Evolutionary conservation across 2,113 vertebrate genomes (phyloP).

Genomic region (Dendrocopos noguchii): DNA sequence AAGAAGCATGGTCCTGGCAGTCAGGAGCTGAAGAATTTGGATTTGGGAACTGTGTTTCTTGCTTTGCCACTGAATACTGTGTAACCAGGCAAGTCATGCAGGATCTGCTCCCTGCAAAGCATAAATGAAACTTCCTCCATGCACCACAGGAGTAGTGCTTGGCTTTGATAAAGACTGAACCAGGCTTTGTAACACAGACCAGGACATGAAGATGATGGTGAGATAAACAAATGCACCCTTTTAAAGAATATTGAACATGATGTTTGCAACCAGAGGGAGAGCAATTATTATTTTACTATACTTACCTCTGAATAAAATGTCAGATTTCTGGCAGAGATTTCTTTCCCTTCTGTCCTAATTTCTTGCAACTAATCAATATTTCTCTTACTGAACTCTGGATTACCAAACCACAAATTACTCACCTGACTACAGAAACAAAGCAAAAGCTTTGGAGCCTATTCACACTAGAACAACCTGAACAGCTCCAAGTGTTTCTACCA

Average conservation of each 20-base stretch:
- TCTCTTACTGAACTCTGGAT: background rate
- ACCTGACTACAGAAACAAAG: background rate
- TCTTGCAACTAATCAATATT: background rate
- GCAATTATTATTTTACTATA: background rate
- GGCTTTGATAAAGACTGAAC: background rate
- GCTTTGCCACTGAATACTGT: background rate
- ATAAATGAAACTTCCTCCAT: background rate
- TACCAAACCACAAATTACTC: background rate
- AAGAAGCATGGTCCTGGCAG: background rate
- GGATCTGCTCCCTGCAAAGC: background rate
- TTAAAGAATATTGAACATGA: background rate
- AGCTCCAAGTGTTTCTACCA: background rate
- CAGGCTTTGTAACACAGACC: background rate
- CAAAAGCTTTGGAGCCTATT: background rate
- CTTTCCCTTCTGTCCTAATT: background rate
- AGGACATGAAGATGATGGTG: background rate
- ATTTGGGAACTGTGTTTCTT: background rate
- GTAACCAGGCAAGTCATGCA: background rate
- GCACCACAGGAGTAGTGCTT: background rate
- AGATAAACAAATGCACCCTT: background rate
- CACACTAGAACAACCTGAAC: background rate
- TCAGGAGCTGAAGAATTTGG: background rate
- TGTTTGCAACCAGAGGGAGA: slow-evolving; percentile 1
- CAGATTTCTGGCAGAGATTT: background rate
- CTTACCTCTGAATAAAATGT: background rate